Evolutionary conservation across 1,140 invertebrate genomes (phyloP).

Genomic region (Bilobella aurantiaca): DNA sequence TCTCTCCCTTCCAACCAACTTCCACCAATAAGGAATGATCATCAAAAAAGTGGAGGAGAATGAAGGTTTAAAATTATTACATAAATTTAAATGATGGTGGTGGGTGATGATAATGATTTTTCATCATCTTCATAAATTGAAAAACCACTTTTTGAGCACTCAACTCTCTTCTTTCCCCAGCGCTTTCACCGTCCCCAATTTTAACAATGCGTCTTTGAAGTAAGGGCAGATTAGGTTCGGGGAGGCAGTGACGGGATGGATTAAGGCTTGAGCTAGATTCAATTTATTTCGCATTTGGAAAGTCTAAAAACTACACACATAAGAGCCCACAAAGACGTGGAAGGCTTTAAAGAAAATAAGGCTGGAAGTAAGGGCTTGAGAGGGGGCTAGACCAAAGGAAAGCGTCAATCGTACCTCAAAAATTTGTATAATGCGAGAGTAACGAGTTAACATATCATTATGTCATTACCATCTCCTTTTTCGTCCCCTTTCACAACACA

Average conservation of each 20-base stretch:
- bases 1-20: too few relatives aligned
- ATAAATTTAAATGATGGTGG: too few relatives aligned
- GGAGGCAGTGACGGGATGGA: not conserved
- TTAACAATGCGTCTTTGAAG: too few relatives aligned
- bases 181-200: too few relatives aligned
- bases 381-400: too few relatives aligned
- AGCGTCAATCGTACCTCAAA: too few relatives aligned
- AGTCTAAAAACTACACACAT: too few relatives aligned
- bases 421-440: constrained; percentile 1
- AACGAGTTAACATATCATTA: constrained; percentile 5
- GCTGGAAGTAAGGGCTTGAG: too few relatives aligned
- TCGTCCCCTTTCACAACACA: not conserved
- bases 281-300: constrained; percentile 5
- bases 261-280: not conserved
- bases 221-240: not conserved
- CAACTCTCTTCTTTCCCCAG: not conserved
- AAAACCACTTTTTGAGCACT: constrained; percentile 5
- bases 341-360: too few relatives aligned
- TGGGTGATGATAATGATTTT: constrained; percentile 2
- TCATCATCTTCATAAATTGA: constrained; percentile 8
- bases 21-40: not conserved
- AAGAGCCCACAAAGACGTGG: too few relatives aligned
- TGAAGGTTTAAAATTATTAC: constrained; percentile 1
- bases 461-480: constrained; percentile 1
- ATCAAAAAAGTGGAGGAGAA: not conserved